Percentiles rank a stretch among this genome's conserved stretches.
These are phyloP conservation scores for Pandemis heparana DNA, from an alignment of 2,888 invertebrate species.

Conservation along the genomic window DNA sequence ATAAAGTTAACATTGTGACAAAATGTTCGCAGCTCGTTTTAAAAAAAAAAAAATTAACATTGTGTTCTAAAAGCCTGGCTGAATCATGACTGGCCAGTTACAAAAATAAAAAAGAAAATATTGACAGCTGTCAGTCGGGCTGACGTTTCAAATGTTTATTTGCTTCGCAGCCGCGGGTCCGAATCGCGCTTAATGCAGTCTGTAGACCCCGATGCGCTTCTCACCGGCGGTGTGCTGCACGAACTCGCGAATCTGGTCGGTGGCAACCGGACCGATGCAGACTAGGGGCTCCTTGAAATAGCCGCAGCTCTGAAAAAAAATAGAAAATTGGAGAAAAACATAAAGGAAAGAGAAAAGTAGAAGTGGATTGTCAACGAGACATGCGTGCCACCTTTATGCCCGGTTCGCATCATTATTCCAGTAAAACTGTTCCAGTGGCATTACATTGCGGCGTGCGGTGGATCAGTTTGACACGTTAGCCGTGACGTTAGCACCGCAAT, in stretches of 20 bases:
- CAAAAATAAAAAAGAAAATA: not conserved
- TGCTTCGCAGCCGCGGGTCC: conserved; percentile 43
- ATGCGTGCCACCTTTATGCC: too few relatives aligned
- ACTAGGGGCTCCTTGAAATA: conserved; percentile 96
- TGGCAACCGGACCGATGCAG: conserved; percentile 94
- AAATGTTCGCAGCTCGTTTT: too few relatives aligned
- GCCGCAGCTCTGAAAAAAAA: conserved; percentile 89
- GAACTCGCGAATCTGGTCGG: conserved; percentile 88
- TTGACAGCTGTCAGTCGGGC: not conserved
- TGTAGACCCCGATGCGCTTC: conserved; percentile 90
- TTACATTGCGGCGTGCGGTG: too few relatives aligned
- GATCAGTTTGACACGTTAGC: too few relatives aligned
- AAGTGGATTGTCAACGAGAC: too few relatives aligned
- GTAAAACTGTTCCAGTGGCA: too few relatives aligned
- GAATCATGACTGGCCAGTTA: not conserved
- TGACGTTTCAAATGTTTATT: conserved; percentile 27
- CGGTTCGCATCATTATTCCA: too few relatives aligned
- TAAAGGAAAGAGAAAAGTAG: too few relatives aligned
- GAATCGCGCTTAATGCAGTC: conserved; percentile 71
- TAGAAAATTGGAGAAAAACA: not conserved
- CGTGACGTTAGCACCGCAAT: too few relatives aligned
- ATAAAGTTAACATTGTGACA: too few relatives aligned
- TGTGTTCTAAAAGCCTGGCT: not conserved
- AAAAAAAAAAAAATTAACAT: too few relatives aligned
- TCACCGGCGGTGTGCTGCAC: conserved; percentile 94